Evolutionary conservation across 2,797 vertebrate species (phyloP), one percentile per base, ranked within the genome.

Genomic region (Alosa sapidissima): DNA sequence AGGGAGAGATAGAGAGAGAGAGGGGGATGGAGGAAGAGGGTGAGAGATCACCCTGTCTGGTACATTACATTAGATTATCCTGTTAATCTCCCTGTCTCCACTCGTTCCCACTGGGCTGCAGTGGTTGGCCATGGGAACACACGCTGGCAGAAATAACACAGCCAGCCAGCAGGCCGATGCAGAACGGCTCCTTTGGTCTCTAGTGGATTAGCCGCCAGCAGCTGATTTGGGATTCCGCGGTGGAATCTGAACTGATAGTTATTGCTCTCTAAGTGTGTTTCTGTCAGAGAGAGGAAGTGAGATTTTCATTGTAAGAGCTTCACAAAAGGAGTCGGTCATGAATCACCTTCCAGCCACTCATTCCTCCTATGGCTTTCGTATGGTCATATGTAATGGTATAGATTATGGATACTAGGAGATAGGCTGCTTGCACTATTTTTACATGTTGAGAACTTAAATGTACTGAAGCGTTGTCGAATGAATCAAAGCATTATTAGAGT

Each of bases 41-140:
- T 24, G 58, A 62, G 58, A 24, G 28, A 78, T 78, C 72, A 78
- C 36, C 16, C 72, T 78, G 72, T 78, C 72, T 78, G 72, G 72
- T 78, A 78, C 72, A 78, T 78, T 78, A 78, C 72, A 78, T 78
- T 78, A 78, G 72, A 78, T 78, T 78, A 78, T 78, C 72, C 72
- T 78, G 72, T 78, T 78, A 78, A 78, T 78, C 72, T 47, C 72
- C 72, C 72, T 9, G 72, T 78, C 72, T 78, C 72, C 72, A 45
- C 72, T 78, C 72, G 72, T 47, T 78, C 72, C 72, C 72, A 47
- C 41, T 47, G 72, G 14, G 6, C 72, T 47, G 72, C 68, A 72
- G 72, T 78, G 6, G 36, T 78, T 45, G 16, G 16, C 41, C 72
- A 78, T 78, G 72, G 41, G 72, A 78, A 78, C 19, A 3, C 58